phyloP scores from a whole-genome alignment of 2,888 invertebrate genomes.

The Bembecia ichneumoniformis region DNA sequence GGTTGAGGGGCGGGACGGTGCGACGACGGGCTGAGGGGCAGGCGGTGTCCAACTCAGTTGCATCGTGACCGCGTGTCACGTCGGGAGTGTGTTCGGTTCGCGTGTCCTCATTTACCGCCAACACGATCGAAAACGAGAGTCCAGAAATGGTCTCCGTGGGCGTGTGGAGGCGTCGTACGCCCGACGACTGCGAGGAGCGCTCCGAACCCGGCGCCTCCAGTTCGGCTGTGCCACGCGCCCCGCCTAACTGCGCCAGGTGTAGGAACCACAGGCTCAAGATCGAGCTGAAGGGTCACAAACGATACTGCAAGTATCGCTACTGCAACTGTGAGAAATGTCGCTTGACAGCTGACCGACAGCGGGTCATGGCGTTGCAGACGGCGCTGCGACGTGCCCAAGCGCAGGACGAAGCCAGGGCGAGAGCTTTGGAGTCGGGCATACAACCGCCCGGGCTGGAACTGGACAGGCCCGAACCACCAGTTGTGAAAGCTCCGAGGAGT shows the following conservation, averaged over 20 bases:
- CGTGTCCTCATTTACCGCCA: conserved; percentile 44
- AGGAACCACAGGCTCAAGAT: conserved; percentile 92
- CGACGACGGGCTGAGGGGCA: conserved; percentile 27
- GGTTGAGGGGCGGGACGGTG: conserved; percentile 40
- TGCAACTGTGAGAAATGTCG: conserved; percentile 91
- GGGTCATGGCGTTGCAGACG: conserved; percentile 91
- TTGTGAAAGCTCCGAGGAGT: conserved; percentile 58
- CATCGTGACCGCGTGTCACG: conserved; percentile 71
- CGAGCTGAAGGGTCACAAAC: conserved; percentile 91
- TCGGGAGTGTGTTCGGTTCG: conserved; percentile 61
- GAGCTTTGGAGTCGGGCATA: conserved; percentile 54
- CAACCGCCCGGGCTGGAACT: conserved; percentile 50
- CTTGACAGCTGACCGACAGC: conserved; percentile 87
- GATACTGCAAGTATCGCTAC: conserved; percentile 88
- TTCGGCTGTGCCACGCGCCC: conserved; percentile 80
- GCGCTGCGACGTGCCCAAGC: conserved; percentile 87
- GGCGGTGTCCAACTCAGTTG: conserved; percentile 32
- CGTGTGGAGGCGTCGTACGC: conserved; percentile 61
- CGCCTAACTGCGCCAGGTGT: conserved; percentile 94
- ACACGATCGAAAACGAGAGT: conserved; percentile 31
- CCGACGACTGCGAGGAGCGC: conserved; percentile 63
- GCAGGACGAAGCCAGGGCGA: conserved; percentile 81
- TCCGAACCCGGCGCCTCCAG: conserved; percentile 66
- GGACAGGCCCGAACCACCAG: conserved; percentile 60
- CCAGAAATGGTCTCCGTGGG: conserved; percentile 60